These are phyloP conservation scores for Schizaphis graminum DNA, from an alignment of 2,888 invertebrate genomes.

Conservation along the genomic window DNA sequence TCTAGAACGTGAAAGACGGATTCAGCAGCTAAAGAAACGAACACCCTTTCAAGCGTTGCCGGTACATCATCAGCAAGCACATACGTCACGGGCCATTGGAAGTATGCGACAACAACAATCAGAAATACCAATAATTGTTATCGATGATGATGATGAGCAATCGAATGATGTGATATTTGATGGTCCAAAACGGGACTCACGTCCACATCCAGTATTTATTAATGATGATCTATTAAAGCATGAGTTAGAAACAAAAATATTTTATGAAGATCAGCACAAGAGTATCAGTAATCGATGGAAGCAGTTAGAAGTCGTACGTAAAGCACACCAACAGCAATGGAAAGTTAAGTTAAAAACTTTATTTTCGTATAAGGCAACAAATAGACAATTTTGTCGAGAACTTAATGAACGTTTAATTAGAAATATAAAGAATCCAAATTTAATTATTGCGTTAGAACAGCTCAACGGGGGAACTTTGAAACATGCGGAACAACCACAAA, in stretches of 20 bases:
- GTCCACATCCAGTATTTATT: background rate
- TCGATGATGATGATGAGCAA: background rate
- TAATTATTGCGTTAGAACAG: background rate
- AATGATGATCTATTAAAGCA: background rate
- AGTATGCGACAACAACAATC: background rate
- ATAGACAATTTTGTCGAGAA: background rate
- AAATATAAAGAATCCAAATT: background rate
- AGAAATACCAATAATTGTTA: background rate
- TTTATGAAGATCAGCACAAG: background rate
- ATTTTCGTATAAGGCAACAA: background rate
- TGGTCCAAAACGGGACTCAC: background rate
- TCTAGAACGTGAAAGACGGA: background rate
- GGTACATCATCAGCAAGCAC: background rate
- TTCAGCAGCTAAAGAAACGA: background rate
- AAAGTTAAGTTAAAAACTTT: background rate
- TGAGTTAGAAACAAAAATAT: constrained; percentile 2
- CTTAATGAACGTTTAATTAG: background rate
- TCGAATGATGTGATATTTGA: background rate
- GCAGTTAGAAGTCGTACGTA: background rate
- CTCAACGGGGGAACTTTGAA: background rate
- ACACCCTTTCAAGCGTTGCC: background rate
- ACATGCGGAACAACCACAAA: background rate
- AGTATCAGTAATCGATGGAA: background rate
- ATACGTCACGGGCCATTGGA: background rate
- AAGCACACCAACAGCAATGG: background rate